phyloP scores from a whole-genome alignment of 2,797 vertebrate species.

The Platyrinchus mystaceus region DNA sequence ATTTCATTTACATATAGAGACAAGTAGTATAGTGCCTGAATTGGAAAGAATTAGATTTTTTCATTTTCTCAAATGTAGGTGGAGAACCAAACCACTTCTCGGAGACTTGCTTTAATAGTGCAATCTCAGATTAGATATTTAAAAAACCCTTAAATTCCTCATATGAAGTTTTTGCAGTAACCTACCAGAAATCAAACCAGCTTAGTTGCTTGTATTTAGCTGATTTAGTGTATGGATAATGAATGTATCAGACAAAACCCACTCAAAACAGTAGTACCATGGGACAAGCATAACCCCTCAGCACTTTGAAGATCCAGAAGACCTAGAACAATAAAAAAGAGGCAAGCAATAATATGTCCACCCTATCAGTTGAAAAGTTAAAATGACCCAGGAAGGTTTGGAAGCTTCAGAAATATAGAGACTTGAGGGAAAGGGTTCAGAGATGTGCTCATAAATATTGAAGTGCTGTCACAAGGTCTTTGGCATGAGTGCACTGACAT shows the following conservation, averaged over 20 bases:
- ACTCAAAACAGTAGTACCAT: not conserved
- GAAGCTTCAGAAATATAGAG: not conserved
- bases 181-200: not conserved
- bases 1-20: not conserved
- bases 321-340: not conserved
- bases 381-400: not conserved
- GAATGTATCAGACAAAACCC: not conserved
- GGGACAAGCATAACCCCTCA: not conserved
- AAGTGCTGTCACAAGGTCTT: not conserved
- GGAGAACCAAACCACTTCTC: not conserved
- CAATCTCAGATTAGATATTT: not conserved
- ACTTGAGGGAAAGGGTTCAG: not conserved
- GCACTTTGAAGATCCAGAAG: not conserved
- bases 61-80: not conserved
- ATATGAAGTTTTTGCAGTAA: not conserved
- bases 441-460: not conserved
- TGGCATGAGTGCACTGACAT: not conserved
- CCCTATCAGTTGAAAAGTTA: not conserved
- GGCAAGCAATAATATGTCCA: not conserved
- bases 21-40: not conserved
- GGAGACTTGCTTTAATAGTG: not conserved
- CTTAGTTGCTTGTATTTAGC: not conserved
- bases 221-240: not conserved
- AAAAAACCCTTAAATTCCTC: rapidly evolving
- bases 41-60: not conserved